Evolutionary conservation across 2,113 vertebrate species (phyloP), one percentile per base, ranked within the genome.

Genomic region (Coptodon bakossiorum): DNA sequence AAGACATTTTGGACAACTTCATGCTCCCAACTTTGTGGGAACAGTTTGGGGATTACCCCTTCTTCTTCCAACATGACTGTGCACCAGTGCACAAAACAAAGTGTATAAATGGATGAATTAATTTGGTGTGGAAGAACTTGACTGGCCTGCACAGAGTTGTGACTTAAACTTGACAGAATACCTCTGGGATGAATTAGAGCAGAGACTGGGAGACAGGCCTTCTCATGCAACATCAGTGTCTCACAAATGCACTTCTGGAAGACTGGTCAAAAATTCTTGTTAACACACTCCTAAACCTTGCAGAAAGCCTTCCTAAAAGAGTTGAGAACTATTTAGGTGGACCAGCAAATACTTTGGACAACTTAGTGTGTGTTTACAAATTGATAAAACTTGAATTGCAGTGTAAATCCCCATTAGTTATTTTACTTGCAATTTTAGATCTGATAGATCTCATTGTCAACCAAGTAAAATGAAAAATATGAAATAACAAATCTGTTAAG

Each of bases 401-500:
- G 52, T 11, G 52, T 53, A 22, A 53, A 53, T 53, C 19, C 10
- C 19, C 52, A 22, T 10, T 53, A n/a, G 19, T n/a, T 53, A 53
- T 53, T 53, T 22, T 53, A 6, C 52, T n/a, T 53, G 52, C 52
- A n/a, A 10, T n/a, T 53, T 53, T 53, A 53, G 19, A 53, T 6
- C 52, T 54, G 52, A 22, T 22, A 6, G 52, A 12, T 96, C 96
- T 97, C 97, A 97, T 97, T 97, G 97, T 96, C 96, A 97, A 95
- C 95, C 97, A 96, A 96, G 96, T 97, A 95, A 97, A 95, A 68
- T 92, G 95, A 92, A 87, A 95, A 96, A 96, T 57, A 29, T 29
- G n/a, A 56, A 56, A 24, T 4, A 57, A 57, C 6, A 27, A 96
- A 97, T 96, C 96, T 89, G 96, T 59, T 59, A 16, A 31, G 14